Conservation (phyloP, 37 sponge, comb jelly and placozoan species). For the Oopsacas minuta region DNA sequence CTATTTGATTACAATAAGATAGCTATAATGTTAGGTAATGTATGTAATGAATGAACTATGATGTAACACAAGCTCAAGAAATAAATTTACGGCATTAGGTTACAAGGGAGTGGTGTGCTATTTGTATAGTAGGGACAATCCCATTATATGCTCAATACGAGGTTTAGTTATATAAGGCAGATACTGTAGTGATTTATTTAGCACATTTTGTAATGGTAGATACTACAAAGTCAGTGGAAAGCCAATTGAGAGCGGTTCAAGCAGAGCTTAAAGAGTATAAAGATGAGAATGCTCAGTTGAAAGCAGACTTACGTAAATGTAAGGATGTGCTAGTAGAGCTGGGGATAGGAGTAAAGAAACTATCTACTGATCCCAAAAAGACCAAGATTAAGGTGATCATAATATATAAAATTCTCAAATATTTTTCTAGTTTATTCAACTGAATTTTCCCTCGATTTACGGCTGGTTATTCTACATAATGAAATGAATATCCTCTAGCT, state of each 20-base stretch:
- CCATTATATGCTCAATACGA: background rate
- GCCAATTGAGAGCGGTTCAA: background rate
- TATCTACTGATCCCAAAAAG: background rate
- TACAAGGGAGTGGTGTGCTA: background rate
- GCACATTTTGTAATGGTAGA: background rate
- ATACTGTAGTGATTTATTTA: background rate
- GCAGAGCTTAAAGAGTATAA: background rate
- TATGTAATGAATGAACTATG: too few species aligned
- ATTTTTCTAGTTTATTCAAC: too few species aligned
- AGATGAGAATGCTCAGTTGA: background rate
- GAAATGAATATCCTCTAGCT: too few species aligned
- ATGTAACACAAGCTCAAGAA: too few species aligned
- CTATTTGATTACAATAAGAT: too few species aligned
- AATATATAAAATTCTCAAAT: too few species aligned
- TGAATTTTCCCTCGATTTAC: too few species aligned
- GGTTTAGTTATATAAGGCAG: too few species aligned
- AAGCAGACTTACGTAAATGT: background rate
- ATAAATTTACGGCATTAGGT: background rate
- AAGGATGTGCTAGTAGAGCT: slow-evolving; percentile 2
- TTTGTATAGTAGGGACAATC: background rate
- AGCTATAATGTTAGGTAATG: too few species aligned
- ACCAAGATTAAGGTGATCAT: background rate
- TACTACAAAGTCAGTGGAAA: background rate
- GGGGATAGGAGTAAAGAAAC: background rate
- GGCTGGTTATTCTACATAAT: too few species aligned